Base-by-base conservation (phyloP, 2,888 invertebrate genomes). In the Pachymerium ferrugineum region DNA sequence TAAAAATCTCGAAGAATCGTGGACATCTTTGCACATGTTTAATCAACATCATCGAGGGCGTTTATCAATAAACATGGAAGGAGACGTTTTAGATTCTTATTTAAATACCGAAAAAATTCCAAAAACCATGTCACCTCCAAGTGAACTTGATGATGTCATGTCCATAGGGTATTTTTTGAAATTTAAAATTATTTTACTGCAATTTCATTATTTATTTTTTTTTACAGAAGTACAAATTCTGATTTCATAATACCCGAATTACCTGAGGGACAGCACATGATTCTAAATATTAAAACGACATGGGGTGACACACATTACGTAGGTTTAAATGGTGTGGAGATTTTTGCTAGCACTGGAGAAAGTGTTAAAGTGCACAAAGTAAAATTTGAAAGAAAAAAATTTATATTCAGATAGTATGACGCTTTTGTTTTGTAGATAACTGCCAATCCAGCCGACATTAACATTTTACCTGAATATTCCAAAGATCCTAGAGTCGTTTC, bases 291-390 rank as follows among this genome's bases (percentile, higher is more conserved):
- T 77, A 83, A 86, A 74, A 86, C 86, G 19, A 90, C 91, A 31
- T 92, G 92, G 92, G 92, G 92, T 8, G 92, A 92, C 80, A 87
- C 87, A 78, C 88, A 90, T 82, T 88, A 90, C 78, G 89, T 92
- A 14, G 92, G 92, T 0, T 81, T 92, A 73, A 92, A 91, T 80
- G 92, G 91, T 1, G 86, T 92, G 73, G 91, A 92, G 81, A 82
- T 92, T 76, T 92, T 90, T 80, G 87, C 88, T 76, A 83, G 84
- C 16, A 83, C 84, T 71, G 92, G 91, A 10, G 84, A 86, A 76
- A 83, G 85, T 33, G 86, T 88, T 1, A 79, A 81, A 70, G 84
- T 90, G 74, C 84, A 86, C 80, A 87, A 88, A 85, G 90, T 90
- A 54, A 3, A 28, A 19, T 38, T 12, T 35, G 12, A 12, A 12